A percentile compares a stretch with the other conserved stretches of the same genome.
Conservation (phyloP, 1,140 invertebrate genomes). For the Dendroctonus valens region DNA sequence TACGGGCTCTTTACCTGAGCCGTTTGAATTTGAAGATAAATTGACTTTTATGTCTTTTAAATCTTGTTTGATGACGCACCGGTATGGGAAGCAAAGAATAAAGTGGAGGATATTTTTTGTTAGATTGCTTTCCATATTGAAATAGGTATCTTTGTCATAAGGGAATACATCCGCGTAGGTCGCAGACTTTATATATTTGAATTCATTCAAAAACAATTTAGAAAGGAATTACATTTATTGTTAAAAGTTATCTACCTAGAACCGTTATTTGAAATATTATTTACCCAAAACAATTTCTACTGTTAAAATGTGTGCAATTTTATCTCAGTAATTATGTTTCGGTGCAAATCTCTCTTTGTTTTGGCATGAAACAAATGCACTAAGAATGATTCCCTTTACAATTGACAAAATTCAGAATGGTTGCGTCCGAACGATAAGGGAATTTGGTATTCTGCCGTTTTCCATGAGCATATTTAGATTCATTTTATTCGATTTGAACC, state of each 20-base stretch:
- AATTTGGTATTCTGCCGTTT: constrained; percentile 28
- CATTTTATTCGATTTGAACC: neutral
- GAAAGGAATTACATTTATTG: no score
- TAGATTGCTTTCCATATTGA: constrained; percentile 20
- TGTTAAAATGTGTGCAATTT: no score
- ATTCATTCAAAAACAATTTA: no score
- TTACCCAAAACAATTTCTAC: no score
- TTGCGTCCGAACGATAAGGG: constrained; percentile 34
- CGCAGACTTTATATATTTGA: neutral
- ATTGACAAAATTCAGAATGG: constrained; percentile 37
- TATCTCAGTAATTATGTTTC: no score
- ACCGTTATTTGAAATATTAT: no score
- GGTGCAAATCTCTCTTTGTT: neutral
- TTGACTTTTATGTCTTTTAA: constrained; percentile 31
- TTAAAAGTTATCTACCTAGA: no score
- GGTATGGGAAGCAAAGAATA: constrained; percentile 22
- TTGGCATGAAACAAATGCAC: constrained; percentile 26
- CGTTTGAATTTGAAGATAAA: constrained; percentile 29
- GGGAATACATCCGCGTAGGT: neutral
- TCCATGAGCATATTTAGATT: constrained; percentile 15
- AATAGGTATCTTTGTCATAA: constrained; percentile 9
- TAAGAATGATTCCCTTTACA: constrained; percentile 32
- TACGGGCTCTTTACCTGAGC: constrained; percentile 16
- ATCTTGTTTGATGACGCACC: constrained; percentile 21
- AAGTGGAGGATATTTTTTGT: constrained; percentile 21